phyloP scores from a whole-genome alignment of 2,888 invertebrate genomes.

The Galeruca laticollis region DNA sequence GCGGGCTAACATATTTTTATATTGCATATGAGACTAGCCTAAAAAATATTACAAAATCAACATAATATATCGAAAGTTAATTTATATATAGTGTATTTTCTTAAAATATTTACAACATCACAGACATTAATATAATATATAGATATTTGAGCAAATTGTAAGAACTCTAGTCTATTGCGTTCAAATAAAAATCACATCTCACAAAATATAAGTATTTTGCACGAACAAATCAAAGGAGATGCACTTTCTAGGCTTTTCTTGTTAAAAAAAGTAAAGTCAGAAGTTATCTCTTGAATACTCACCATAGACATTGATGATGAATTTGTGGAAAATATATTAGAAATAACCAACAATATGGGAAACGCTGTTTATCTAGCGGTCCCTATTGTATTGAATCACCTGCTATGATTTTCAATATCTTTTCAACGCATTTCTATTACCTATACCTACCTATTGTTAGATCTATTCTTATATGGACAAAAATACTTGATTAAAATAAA shows the following conservation, averaged over 20 bases:
- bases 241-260: neutral
- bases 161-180: neutral
- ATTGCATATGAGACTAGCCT: constrained; percentile 22
- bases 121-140: constrained; percentile 41
- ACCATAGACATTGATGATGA: no score
- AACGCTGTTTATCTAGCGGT: neutral
- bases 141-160: constrained; percentile 7
- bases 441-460: neutral
- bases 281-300: no score
- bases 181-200: neutral
- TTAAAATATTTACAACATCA: constrained; percentile 53
- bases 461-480: neutral
- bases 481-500: constrained; percentile 33
- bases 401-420: neutral
- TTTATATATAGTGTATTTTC: constrained; percentile 40
- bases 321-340: no score
- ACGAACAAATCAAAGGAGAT: neutral
- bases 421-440: constrained; percentile 1
- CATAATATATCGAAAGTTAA: constrained; percentile 39
- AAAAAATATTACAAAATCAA: constrained; percentile 22
- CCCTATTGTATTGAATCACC: no score
- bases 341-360: no score
- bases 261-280: no score
- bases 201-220: neutral
- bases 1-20: constrained; percentile 7